Base-by-base conservation (phyloP, 2,888 invertebrate genomes). In the Tachina lurida region DNA sequence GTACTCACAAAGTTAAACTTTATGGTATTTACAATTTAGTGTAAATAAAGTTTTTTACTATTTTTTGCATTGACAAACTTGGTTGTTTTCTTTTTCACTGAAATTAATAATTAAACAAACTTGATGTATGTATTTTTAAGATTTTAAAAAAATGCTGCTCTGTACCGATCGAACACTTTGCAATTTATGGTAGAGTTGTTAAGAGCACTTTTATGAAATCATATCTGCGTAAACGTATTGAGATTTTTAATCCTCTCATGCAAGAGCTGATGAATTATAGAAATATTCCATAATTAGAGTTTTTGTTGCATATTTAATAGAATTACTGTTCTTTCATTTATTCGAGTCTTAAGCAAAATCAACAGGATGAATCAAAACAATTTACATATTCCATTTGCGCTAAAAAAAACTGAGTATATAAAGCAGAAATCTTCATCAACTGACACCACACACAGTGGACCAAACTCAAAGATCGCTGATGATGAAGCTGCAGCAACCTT, bases 11-110 rank as follows among this genome's bases (percentile, higher is more conserved):
- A 31, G 13, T 49, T 43, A 49, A 39, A 74, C 60, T 49, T 47
- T 31, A 71, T 49, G 41, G 5, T 65, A 54, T 65, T 62, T 63
- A 41, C 52, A 60, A 43, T 52, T 54, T 8, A 54, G 43, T 63
- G 52, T 63, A 43, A 65, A 65, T 45, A 65, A 52, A 52, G 52
- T 12, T 8, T n/a, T 49, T n/a, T 31, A n/a, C 65, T 17, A 5
- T 67, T 31, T 17, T 17, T 68, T 41, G 17, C 13, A 13, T 13
- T 45, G 19, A 63, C 3, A 15, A 15, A 15, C 5, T 49, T 49
- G n/a, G 1, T 31, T 31, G 31, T 31, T 31, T 2, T 31, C 4
- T 31, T 31, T 5, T 31, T 31, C 31, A 58, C 22, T 39, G 15
- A 15, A 10, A 39, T n/a, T 22, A 15, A 10, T 39, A 39, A 9